Percentiles rank a stretch among this genome's conserved stretches.
phyloP scores from a whole-genome alignment of 2,797 vertebrate species.

The Lepus oiostolus region DNA sequence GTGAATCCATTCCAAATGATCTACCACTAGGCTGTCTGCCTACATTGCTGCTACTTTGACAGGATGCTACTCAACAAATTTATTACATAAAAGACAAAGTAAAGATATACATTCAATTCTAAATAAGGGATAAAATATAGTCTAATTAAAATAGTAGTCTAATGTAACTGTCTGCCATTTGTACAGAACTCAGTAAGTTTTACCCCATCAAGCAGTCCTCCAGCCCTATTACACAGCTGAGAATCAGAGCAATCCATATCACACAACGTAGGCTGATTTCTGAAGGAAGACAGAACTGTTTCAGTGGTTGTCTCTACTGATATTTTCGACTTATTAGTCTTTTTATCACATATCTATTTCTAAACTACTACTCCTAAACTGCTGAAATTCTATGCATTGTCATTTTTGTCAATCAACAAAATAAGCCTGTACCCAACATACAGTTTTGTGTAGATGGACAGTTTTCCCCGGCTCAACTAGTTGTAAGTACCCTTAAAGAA shows the following conservation, averaged over 20 bases:
- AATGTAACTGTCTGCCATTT: background rate
- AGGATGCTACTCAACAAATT: background rate
- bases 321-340: background rate
- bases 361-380: background rate
- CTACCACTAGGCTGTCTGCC: too few species aligned
- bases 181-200: background rate
- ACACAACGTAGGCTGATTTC: background rate
- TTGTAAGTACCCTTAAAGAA: background rate
- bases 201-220: background rate
- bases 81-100: slow-evolving; percentile 18
- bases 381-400: background rate
- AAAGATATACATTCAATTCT: background rate
- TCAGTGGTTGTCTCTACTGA: background rate
- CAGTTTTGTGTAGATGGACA: background rate
- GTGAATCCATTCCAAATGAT: too few species aligned
- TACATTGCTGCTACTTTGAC: background rate
- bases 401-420: slow-evolving; percentile 11
- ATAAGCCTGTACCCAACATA: background rate
- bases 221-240: background rate
- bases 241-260: background rate
- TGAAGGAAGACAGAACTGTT: background rate
- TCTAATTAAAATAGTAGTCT: background rate
- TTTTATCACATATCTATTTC: background rate
- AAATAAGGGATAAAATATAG: slow-evolving; percentile 12
- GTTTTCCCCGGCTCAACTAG: background rate